phyloP scores from a whole-genome alignment of 1,140 invertebrate species.

The Zeugodacus cucurbitae region DNA sequence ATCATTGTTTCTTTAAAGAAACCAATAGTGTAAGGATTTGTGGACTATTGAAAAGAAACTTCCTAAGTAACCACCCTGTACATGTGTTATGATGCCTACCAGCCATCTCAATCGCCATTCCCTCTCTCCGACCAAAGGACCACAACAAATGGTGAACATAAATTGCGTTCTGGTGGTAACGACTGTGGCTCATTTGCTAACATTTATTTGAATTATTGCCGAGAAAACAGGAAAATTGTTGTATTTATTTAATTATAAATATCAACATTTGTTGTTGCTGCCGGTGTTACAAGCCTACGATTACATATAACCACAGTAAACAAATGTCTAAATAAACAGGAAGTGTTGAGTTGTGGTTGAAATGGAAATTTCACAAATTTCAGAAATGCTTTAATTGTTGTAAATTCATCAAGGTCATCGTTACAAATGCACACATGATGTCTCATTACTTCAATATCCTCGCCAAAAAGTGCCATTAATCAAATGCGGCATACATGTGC shows the following conservation, averaged over 20 bases:
- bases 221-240: neutral
- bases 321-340: conserved; percentile 8
- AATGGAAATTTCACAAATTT: neutral
- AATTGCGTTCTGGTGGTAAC: neutral
- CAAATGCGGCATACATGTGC: too few species aligned
- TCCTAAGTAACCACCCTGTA: neutral
- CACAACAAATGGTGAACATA: conserved; percentile 18
- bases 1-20: too few species aligned
- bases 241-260: neutral
- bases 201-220: conserved; percentile 1
- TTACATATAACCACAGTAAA: neutral
- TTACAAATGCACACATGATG: neutral
- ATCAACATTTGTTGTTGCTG: neutral
- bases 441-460: neutral
- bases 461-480: too few species aligned
- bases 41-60: too few species aligned
- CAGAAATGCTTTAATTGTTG: neutral
- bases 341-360: neutral
- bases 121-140: neutral
- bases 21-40: too few species aligned
- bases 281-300: neutral
- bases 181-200: neutral
- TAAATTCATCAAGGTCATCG: neutral
- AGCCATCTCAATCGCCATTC: neutral
- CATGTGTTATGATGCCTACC: neutral